Evolutionary conservation across 2,888 invertebrate species (phyloP), one percentile per base, ranked within the genome.

Genomic region (Mallateleia sp.): DNA sequence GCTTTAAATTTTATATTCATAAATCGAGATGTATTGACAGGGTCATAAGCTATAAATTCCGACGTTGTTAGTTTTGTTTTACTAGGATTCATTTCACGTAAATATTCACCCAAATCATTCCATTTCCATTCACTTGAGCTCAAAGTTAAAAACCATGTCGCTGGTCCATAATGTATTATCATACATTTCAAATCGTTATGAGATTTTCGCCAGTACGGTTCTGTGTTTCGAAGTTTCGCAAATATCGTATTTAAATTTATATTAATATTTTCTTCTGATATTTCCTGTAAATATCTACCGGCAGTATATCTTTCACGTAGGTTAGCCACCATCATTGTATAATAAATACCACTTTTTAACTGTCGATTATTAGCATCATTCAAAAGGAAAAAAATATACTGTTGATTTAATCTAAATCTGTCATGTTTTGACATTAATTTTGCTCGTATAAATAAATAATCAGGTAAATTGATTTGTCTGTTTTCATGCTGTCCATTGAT

Each of bases 41-140:
- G 92, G 89, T 94, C 92, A n/a, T 71, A 67, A 24, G 91, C 91
- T 52, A 93, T 91, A 9, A 94, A 82, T 80, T 92, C 92, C 72
- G 58, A 60, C 11, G 54, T 24, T 20, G 71, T 45, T 34, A 50
- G 34, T 32, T 91, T 91, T 60, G 64, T 45, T 24, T 80, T 78
- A 87, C 93, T 92, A 11, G 32, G 15, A 18, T 58, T 54, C 54
- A 93, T 89, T 84, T 89, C 52, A 66, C 83, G 88, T 25, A 93
- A 47, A 69, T 92, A 93, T 32, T 90, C 89, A 11, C 83, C 87
- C 18, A 93, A 86, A 85, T 92, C 93, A 0, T 84, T 75, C 92
- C 93, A 92, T 66, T 85, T 89, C 92, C 87, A 90, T 71, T 89
- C 87, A 14, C 78, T 52, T 2, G 91, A 91, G 74, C 90, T 91